phyloP scores from a whole-genome alignment of 2,113 vertebrate genomes.

The Gallinago paraguaiae region DNA sequence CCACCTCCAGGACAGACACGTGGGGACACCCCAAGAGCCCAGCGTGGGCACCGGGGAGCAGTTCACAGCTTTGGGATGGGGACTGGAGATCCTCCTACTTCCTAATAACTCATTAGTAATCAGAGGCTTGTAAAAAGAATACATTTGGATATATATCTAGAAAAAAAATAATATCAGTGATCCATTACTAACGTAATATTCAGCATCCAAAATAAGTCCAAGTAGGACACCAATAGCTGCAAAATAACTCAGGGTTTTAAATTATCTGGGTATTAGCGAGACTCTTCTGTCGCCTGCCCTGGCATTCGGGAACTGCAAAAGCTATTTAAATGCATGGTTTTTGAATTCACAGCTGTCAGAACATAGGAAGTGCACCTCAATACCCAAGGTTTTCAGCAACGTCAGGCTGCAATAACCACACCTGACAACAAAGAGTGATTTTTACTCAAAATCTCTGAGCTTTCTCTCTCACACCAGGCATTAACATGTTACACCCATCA shows the following conservation, averaged over 20 bases:
- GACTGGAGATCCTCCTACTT: neutral
- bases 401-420: neutral
- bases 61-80: neutral
- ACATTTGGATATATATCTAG: neutral
- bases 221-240: neutral
- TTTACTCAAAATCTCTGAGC: neutral
- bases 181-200: neutral
- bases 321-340: neutral
- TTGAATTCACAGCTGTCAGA: slow-evolving; percentile 34
- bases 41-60: neutral
- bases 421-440: neutral
- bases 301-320: slow-evolving; percentile 6
- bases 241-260: neutral
- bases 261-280: neutral
- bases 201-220: neutral
- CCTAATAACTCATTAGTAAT: neutral
- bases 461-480: neutral
- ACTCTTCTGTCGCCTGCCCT: neutral
- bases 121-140: neutral
- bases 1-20: neutral
- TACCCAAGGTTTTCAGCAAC: neutral
- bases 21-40: neutral
- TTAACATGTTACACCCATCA: neutral
- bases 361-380: neutral
- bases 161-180: neutral